Conservation (phyloP, 2,113 vertebrate genomes). For the Chrysemys picta region DNA sequence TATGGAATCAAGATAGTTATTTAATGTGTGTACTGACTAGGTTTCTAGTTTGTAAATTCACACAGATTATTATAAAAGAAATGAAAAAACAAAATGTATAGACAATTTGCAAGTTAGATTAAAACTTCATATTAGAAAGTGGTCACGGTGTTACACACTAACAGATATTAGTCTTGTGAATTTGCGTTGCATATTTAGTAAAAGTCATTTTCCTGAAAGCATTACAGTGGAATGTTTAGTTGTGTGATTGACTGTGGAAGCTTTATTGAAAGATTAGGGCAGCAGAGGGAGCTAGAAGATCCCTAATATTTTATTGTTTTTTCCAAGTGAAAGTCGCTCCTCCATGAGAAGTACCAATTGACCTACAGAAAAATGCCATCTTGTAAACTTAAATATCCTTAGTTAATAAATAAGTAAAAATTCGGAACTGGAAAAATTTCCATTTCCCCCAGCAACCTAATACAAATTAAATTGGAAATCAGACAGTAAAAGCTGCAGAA, state of each 20-base stretch:
- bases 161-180: not conserved
- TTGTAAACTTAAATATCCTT: slow-evolving; percentile 15
- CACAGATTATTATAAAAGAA: not conserved
- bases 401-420: not conserved
- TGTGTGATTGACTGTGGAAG: not conserved
- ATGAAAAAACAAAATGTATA: not conserved
- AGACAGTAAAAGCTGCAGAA: not conserved
- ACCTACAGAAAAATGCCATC: slow-evolving; percentile 29
- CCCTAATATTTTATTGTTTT: slow-evolving; percentile 63
- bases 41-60: not conserved
- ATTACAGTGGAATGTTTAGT: not conserved
- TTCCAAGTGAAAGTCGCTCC: slow-evolving; percentile 26
- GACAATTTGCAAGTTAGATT: not conserved
- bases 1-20: not conserved
- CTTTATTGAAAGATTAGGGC: slow-evolving; percentile 56
- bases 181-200: not conserved
- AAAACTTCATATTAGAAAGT: not conserved
- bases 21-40: not conserved
- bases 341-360: slow-evolving; percentile 41
- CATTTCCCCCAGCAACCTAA: not conserved
- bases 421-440: slow-evolving; percentile 21
- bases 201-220: not conserved
- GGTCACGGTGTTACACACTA: not conserved
- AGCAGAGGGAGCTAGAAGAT: slow-evolving; percentile 77
- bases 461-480: slow-evolving; percentile 25